Evolutionary conservation across 1,140 invertebrate species (phyloP), one percentile per base, ranked within the genome.

Genomic region (Calliphora vicina): DNA sequence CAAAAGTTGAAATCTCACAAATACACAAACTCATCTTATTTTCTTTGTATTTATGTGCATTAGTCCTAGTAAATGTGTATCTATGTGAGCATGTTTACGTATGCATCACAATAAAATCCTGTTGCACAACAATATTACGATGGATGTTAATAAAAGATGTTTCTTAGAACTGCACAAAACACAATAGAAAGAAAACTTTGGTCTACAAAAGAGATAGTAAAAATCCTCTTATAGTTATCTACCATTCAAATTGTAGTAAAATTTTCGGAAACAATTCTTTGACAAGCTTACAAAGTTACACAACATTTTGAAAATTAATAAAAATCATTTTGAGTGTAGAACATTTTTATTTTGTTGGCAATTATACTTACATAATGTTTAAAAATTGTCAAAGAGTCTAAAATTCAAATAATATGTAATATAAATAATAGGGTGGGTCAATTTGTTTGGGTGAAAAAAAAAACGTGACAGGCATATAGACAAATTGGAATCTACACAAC

Each of bases 51-150:
- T 57, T 57, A 15, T 57, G n/a, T 57, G 50, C 50, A 17, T 2
- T 35, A 35, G 35, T 35, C 35, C 1, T 57, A 10, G 50, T 57
- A 17, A 17, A 57, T 57, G 12, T n/a, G 5, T 17, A n/a, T 57
- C 15, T n/a, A 15, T 57, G 17, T 57, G 15, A 57, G 50, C n/a
- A 5, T 57, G 50, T 57, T 17, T 57, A 15, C n/a, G 5, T 2
- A n/a, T 57, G 61, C 61, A 67, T 67, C 61, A 67, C 10, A 23
- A 67, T 25, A 67, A 57, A 67, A 67, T 67, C 61, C 61, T 67
- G 61, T 67, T 67, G 61, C 61, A 67, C 61, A 23, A 67, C 20
- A 50, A n/a, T 50, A 50, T 50, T n/a, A n/a, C 17, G 45, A 50
- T 35, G 5, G 17, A 15, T 50, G 45, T 50, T 50, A 50, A 50